phyloP scores from a whole-genome alignment of 1,140 invertebrate species.

The Tachypleus tridentatus region DNA sequence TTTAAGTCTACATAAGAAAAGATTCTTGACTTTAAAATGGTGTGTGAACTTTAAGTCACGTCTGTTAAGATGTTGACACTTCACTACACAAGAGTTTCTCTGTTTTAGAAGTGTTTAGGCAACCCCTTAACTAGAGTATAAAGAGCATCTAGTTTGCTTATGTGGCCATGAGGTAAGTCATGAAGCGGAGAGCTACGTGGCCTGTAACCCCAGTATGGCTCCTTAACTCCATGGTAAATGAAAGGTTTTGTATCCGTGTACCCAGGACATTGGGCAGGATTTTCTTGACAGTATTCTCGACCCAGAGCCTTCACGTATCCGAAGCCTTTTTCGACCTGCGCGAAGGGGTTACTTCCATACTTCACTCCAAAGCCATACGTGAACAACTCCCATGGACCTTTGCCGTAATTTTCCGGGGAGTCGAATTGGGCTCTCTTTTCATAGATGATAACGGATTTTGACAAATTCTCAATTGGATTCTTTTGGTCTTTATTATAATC shows the following conservation, averaged over 20 bases:
- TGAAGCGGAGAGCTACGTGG: neutral
- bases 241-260: conserved; percentile 14
- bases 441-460: conserved; percentile 3
- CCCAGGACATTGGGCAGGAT: conserved; percentile 7
- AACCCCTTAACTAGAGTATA: too few species aligned
- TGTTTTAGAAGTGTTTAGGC: too few species aligned
- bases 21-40: too few species aligned
- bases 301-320: conserved; percentile 18
- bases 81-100: too few species aligned
- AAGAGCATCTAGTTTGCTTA: too few species aligned
- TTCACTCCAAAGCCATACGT: conserved; percentile 17
- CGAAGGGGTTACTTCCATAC: conserved; percentile 14
- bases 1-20: too few species aligned
- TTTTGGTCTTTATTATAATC: too few species aligned
- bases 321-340: conserved; percentile 16
- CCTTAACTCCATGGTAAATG: conserved; percentile 16
- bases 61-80: too few species aligned
- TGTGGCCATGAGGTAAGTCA: too few species aligned
- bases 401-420: conserved; percentile 13
- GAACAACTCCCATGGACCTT: conserved; percentile 17
- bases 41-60: too few species aligned
- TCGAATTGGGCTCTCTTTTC: conserved; percentile 15
- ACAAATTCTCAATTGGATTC: too few species aligned
- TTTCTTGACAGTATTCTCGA: conserved; percentile 15
- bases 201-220: conserved; percentile 18